These are phyloP conservation scores for Clepsis dumicolana DNA, from an alignment of 2,888 invertebrate genomes.

Conservation along the genomic window DNA sequence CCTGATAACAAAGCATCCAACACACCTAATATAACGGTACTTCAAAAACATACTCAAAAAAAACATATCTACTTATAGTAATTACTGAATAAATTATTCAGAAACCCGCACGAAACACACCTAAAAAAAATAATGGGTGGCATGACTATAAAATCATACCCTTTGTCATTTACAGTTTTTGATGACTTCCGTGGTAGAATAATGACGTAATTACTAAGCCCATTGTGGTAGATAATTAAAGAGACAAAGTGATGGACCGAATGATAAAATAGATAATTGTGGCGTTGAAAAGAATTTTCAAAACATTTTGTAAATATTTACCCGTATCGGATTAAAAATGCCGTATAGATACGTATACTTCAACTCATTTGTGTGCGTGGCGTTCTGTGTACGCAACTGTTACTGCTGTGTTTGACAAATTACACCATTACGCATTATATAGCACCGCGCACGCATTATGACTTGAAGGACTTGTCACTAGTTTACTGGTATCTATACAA, in stretches of 20 bases:
- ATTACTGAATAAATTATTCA: constrained; percentile 27
- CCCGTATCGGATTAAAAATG: too few species aligned
- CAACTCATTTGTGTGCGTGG: too few species aligned
- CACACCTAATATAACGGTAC: neutral
- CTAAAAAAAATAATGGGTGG: constrained; percentile 15
- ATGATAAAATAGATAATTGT: neutral
- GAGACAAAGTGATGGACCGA: neutral
- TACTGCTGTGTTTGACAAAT: too few species aligned
- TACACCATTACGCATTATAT: too few species aligned
- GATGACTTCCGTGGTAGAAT: constrained; percentile 14
- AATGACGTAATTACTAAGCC: constrained; percentile 2
- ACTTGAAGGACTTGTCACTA: too few species aligned
- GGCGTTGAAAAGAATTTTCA: neutral
- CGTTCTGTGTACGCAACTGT: too few species aligned
- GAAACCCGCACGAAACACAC: constrained; percentile 21
- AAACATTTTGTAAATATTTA: too few species aligned
- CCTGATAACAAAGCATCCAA: neutral
- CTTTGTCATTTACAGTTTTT: constrained; percentile 4
- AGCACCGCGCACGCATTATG: too few species aligned
- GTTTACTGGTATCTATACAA: too few species aligned
- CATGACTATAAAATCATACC: constrained; percentile 14
- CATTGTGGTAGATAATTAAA: neutral
- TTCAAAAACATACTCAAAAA: neutral
- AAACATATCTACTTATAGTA: neutral
- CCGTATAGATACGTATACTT: too few species aligned